A percentile compares a stretch with the other conserved stretches of the same genome.
phyloP scores from a whole-genome alignment of 1,140 invertebrate genomes.

The Zaprionus capensis region DNA sequence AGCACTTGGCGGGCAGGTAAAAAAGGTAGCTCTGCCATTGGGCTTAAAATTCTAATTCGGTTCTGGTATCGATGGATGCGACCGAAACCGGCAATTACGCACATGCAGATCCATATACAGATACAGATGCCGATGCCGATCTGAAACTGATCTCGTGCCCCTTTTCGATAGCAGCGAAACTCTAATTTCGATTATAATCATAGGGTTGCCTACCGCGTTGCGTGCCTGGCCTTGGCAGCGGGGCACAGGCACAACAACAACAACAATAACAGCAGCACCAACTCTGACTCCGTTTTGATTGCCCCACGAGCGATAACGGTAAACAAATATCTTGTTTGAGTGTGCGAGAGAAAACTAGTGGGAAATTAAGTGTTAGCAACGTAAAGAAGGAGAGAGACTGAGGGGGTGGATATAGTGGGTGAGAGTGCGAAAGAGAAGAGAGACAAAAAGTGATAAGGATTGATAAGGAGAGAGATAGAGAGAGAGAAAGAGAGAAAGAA shows the following conservation, averaged over 20 bases:
- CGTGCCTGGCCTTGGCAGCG: conserved; percentile 69
- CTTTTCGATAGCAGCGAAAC: conserved; percentile 37
- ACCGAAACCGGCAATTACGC: conserved; percentile 58
- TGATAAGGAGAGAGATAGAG: neutral
- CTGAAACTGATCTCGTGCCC: neutral
- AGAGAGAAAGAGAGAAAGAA: neutral
- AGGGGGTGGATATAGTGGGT: neutral
- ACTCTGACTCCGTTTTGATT: conserved; percentile 65
- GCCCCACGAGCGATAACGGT: conserved; percentile 61
- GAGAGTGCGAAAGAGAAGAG: neutral
- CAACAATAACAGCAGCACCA: neutral
- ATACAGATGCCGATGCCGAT: neutral
- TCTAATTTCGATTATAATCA: conserved; percentile 70
- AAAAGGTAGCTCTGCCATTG: neutral
- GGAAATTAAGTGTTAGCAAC: neutral
- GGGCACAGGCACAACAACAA: conserved; percentile 37
- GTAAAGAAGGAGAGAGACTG: neutral
- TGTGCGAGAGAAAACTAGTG: neutral
- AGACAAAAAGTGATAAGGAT: neutral
- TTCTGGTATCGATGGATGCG: conserved; percentile 53
- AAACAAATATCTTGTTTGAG: conserved; percentile 49
- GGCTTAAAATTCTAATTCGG: conserved; percentile 36
- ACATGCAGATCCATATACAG: conserved; percentile 56
- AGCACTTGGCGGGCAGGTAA: conserved; percentile 6
- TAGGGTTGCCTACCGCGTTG: conserved; percentile 48